Evolutionary conservation across 2,113 vertebrate species (phyloP), one percentile per base, ranked within the genome.

Genomic region (Bambusicola thoracicus): DNA sequence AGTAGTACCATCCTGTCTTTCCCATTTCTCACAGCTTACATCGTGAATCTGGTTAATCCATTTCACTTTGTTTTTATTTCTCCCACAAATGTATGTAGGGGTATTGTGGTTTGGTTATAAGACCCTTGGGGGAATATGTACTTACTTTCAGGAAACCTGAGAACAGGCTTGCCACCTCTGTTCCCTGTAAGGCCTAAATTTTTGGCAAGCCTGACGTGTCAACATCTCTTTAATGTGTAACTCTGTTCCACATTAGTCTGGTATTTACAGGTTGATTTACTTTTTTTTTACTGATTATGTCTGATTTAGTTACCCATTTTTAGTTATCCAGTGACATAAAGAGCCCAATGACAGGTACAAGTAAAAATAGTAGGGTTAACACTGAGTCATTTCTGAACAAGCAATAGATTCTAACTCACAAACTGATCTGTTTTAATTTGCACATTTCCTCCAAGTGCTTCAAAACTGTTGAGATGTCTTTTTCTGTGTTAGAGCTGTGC

Each of bases 141-240:
- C 25, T 74, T 62, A 6, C 78, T 82, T 73, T 56, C 44, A 74
- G 76, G 36, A 83, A 76, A 55, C 62, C 82, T 68, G 67, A 30
- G 77, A 56, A 76, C 0, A 3, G 53, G 12, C 24, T 25, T 75
- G 0, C 0, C 3, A 0, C 29, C 87, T 30, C 67, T 32, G 58
- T 56, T 36, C 30, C 30, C 18, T 16, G 36, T 22, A 59, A 20
- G 53, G 67, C 48, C 22, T 68, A 56, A 4, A 41, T 67, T 59
- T 82, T 87, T 87, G 74, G 13, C 75, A 87, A 36, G 7, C 11
- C 13, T 74, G 22, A 43, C 55, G 19, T 30, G 16, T 34, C 67
- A 69, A 34, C 32, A 61, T 38, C 48, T 62, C 53, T 70, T 72
- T 43, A 32, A 59, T 49, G n/a, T n/a, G 30, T 73, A 62, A 66